Percentiles rank a stretch among this genome's conserved stretches.
Conservation (phyloP, 53 echinoderm and acorn worm species). For the Actinopyga echinites region DNA sequence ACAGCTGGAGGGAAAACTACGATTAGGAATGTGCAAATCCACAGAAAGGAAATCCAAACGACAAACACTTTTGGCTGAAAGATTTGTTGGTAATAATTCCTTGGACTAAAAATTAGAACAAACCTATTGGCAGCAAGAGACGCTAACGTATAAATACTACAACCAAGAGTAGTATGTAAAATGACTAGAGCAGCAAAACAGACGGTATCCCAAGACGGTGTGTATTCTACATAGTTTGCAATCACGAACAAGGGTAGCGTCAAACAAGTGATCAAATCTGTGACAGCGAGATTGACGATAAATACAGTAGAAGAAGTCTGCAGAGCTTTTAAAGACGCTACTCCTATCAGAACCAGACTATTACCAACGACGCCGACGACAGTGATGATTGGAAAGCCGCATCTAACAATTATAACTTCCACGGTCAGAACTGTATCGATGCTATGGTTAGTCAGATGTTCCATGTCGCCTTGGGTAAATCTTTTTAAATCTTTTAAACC, state of each 20-base stretch:
- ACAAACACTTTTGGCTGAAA: background rate
- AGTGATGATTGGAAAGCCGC: background rate
- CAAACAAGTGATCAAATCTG: background rate
- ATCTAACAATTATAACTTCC: background rate
- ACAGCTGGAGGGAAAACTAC: background rate
- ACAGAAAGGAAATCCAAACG: background rate
- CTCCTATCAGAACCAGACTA: background rate
- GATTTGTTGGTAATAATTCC: background rate
- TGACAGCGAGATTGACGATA: background rate
- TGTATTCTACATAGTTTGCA: background rate
- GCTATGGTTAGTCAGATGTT: no score
- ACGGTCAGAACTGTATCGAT: no score
- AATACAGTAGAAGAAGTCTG: slow-evolving; percentile 1
- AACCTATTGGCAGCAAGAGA: background rate
- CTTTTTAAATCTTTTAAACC: no score
- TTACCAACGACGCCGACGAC: background rate
- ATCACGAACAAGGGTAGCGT: background rate
- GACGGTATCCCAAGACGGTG: background rate
- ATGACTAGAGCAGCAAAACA: background rate
- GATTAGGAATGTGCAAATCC: background rate
- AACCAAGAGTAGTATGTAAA: background rate
- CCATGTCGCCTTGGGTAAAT: no score
- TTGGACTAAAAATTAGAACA: slow-evolving; percentile 9
- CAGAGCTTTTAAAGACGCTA: background rate
- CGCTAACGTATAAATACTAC: background rate